Conservation (phyloP, 1,140 invertebrate genomes). For the Lepidurus couesii region DNA sequence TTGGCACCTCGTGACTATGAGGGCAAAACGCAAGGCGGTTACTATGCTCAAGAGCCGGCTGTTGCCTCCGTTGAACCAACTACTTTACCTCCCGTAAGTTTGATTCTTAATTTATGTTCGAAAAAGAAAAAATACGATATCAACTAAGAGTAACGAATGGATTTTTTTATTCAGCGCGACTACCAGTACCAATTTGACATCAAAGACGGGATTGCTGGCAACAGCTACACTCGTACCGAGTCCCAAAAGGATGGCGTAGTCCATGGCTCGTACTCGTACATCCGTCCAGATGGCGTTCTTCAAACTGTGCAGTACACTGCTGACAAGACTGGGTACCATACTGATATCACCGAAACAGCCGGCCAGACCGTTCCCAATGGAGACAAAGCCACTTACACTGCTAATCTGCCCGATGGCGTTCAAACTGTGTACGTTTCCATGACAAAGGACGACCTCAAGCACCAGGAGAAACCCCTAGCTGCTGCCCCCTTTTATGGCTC, state of each 20-base stretch:
- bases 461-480: neutral
- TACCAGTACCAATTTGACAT: constrained; percentile 34
- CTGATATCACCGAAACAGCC: constrained; percentile 30
- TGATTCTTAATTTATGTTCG: neutral
- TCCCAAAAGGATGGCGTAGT: constrained; percentile 33
- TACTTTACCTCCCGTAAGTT: neutral
- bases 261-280: constrained; percentile 30
- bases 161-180: constrained; percentile 25
- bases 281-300: constrained; percentile 33
- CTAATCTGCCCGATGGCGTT: constrained; percentile 28
- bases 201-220: constrained; percentile 33
- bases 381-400: constrained; percentile 26
- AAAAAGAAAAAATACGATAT: neutral
- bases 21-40: neutral
- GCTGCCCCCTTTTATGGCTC: neutral
- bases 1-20: neutral
- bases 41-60: constrained; percentile 21
- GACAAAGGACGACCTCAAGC: constrained; percentile 26
- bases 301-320: constrained; percentile 34
- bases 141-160: neutral
- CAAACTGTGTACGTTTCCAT: constrained; percentile 29
- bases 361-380: neutral
- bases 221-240: constrained; percentile 29
- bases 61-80: neutral
- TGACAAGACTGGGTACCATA: constrained; percentile 33